Conservation (phyloP, 37 sponge, comb jelly and placozoan genomes). For the Crambe crambe region DNA sequence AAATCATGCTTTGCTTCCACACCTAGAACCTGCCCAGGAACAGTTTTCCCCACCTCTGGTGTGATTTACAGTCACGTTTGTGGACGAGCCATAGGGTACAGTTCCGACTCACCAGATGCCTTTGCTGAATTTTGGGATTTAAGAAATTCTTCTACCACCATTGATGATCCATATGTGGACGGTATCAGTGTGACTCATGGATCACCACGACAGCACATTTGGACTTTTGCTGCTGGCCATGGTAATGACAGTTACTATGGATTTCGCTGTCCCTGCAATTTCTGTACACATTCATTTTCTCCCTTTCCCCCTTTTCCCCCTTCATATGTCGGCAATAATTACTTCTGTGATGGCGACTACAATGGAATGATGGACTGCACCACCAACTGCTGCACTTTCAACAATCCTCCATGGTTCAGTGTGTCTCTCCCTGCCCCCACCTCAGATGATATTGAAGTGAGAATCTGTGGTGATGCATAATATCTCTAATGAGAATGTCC, state of each 20-base stretch:
- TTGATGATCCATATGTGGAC: background rate
- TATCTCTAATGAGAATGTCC: background rate
- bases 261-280: slow-evolving; percentile 19
- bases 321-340: slow-evolving; percentile 5
- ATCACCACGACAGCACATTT: slow-evolving; percentile 17
- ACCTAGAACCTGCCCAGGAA: too few species aligned
- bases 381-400: slow-evolving; percentile 5
- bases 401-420: slow-evolving; percentile 13
- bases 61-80: slow-evolving; percentile 7
- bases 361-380: slow-evolving; percentile 23
- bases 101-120: background rate
- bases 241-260: background rate
- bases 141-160: background rate
- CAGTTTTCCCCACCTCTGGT: too few species aligned
- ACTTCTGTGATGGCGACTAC: slow-evolving; percentile 25
- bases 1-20: too few species aligned
- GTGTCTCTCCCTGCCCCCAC: background rate
- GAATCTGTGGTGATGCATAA: background rate
- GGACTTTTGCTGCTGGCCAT: slow-evolving; percentile 20
- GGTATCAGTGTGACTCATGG: slow-evolving; percentile 1
- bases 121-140: too few species aligned
- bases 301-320: slow-evolving; percentile 25
- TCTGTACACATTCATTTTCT: too few species aligned
- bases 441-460: background rate
- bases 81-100: slow-evolving; percentile 1